phyloP scores from a whole-genome alignment of 2,888 invertebrate genomes.

The Troides oblongomaculatus region DNA sequence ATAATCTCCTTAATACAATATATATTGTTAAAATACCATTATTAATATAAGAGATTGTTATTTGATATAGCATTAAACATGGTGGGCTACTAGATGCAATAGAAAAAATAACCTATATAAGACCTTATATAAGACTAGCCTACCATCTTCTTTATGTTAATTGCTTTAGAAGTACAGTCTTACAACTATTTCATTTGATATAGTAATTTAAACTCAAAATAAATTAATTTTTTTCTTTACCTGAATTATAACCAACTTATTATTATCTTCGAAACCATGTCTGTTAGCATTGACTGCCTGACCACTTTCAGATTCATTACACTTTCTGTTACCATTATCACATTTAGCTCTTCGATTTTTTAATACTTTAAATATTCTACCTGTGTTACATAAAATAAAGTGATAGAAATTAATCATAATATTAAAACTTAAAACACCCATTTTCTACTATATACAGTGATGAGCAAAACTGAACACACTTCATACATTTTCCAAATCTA shows the following conservation, averaged over 20 bases:
- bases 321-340: slow-evolving; percentile 41
- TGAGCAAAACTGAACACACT: too few relatives aligned
- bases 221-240: slow-evolving; percentile 36
- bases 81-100: neutral
- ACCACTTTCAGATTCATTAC: slow-evolving; percentile 36
- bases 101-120: too few relatives aligned
- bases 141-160: too few relatives aligned
- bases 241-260: slow-evolving; percentile 55
- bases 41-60: neutral
- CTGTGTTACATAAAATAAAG: slow-evolving; percentile 41
- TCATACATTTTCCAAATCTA: too few relatives aligned
- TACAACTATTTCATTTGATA: too few relatives aligned
- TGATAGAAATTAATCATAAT: neutral
- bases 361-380: slow-evolving; percentile 67
- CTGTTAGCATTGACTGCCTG: slow-evolving; percentile 32
- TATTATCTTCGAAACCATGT: slow-evolving; percentile 43
- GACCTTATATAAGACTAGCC: too few relatives aligned
- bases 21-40: too few relatives aligned
- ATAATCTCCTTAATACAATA: neutral
- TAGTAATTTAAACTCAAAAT: neutral
- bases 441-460: neutral
- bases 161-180: too few relatives aligned
- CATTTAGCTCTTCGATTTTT: slow-evolving; percentile 57
- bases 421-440: neutral
- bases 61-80: neutral